These are phyloP conservation scores for Diadegma fenestrale DNA, from an alignment of 2,888 invertebrate species.

Conservation along the genomic window DNA sequence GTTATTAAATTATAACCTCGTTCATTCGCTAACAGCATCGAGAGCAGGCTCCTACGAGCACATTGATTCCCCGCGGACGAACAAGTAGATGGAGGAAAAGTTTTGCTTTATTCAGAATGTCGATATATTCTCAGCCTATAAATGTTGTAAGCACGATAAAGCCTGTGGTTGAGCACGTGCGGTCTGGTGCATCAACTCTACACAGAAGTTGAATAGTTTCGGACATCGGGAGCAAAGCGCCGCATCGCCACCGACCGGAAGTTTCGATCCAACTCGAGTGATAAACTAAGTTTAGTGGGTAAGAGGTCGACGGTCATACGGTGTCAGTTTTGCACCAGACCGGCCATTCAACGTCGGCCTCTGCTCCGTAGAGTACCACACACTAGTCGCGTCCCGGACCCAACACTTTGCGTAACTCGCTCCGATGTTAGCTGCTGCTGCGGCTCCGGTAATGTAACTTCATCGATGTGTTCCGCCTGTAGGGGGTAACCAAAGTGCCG, in stretches of 20 bases:
- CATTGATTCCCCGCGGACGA: conserved; percentile 31
- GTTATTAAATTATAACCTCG: not conserved
- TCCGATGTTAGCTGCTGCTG: conserved; percentile 71
- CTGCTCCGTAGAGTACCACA: conserved; percentile 28
- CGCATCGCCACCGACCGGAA: conserved; percentile 64
- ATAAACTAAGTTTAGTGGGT: conserved; percentile 63
- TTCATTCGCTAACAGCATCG: not conserved
- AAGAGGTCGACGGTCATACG: conserved; percentile 49
- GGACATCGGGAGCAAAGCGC: conserved; percentile 50
- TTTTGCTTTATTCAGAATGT: conserved; percentile 23
- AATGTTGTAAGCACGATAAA: conserved; percentile 43
- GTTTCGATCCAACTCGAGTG: conserved; percentile 66
- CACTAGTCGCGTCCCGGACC: conserved; percentile 63
- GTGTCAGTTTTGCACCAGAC: conserved; percentile 48
- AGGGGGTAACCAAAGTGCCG: conserved; percentile 78
- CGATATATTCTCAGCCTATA: conserved; percentile 46
- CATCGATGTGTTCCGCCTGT: conserved; percentile 83
- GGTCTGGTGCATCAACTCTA: conserved; percentile 25
- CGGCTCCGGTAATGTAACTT: conserved; percentile 82
- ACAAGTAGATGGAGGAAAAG: conserved; percentile 41
- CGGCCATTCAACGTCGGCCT: conserved; percentile 34
- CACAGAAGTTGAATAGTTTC: conserved; percentile 55
- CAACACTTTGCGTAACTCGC: conserved; percentile 83
- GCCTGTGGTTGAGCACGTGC: conserved; percentile 42
- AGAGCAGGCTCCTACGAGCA: not conserved